phyloP scores from a whole-genome alignment of 2,797 vertebrate genomes.

The Sylvilagus floridanus region DNA sequence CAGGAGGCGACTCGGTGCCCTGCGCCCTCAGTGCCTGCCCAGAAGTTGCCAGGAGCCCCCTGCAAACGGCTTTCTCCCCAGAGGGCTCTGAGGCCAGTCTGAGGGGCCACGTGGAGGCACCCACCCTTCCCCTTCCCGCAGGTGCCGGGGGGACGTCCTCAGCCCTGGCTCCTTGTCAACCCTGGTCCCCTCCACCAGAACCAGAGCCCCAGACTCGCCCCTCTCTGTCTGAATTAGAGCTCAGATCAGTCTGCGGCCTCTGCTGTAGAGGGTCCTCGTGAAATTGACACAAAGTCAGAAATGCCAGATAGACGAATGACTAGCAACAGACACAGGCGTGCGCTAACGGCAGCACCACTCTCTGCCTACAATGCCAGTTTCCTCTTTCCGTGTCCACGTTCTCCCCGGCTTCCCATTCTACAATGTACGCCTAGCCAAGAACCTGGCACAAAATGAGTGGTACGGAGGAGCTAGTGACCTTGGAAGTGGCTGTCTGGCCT shows the following conservation, averaged over 20 bases:
- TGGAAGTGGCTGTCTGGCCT: too few species aligned
- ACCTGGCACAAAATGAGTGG: background rate
- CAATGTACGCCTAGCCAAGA: background rate
- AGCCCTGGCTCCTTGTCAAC: rapidly evolving
- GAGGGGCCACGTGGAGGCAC: background rate
- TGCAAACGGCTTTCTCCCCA: background rate
- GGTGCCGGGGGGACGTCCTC: rapidly evolving
- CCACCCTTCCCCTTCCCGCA: background rate
- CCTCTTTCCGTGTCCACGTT: background rate
- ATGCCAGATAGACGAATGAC: rapidly evolving
- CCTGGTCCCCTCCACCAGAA: background rate
- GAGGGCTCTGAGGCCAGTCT: background rate
- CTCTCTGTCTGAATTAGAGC: background rate
- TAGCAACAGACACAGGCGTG: too few species aligned
- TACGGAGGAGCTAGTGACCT: too few species aligned
- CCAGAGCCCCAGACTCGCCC: rapidly evolving
- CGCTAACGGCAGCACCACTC: too few species aligned
- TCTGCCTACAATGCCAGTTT: too few species aligned
- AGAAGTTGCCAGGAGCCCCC: background rate
- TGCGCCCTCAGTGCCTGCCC: too few species aligned
- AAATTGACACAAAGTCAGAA: rapidly evolving
- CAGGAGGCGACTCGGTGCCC: background rate
- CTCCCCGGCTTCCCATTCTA: rapidly evolving
- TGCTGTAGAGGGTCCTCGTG: rapidly evolving
- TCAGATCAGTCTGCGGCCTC: background rate